Base-by-base conservation (phyloP, 1,140 invertebrate genomes). In the Danaus plexippus region DNA sequence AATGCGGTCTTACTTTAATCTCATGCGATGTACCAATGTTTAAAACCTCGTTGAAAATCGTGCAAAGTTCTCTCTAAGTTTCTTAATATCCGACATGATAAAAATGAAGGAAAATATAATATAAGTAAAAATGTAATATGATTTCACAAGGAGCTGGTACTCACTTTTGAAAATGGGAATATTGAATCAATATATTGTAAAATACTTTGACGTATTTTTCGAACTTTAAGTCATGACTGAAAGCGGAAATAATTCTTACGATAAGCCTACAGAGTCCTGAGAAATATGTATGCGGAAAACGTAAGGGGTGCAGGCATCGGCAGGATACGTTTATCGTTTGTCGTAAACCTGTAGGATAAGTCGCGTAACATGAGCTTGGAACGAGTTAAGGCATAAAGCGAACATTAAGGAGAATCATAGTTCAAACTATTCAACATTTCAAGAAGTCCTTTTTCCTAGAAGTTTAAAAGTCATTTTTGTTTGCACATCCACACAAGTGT, bases 1-100 rank as follows among this genome's bases (percentile, higher is more conserved):
- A 81, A 81, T 76, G 81, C 73, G 66, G 70, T 73, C 67, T 79
- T 75, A 81, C 76, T 84, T 79, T 84, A 80, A 82, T 77, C 79
- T 76, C 71, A 63, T 65, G 67, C 59, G 48, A 55, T 51, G 18
- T 43, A 59, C 57, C 13, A 15, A 57, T 61, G 15, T 62, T 59
- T 53, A 49, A 32, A 32, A 32, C 22, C 54, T 57, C 51, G 47
- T 57, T 55, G 49, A 48, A 48, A 56, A 61, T 44, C 10, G 44
- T 49, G 9, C 40, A 51, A 51, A 51, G 32, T 51, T 51, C 12
- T 32, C 43, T 45, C 43, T 12, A 47, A 47, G 52, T 32, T 32
- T 32, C 22, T 32, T 32, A 45, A 46, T 46, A 46, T 13, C 52
- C 52, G 15, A 32, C 2, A 32, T 32, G 7, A 32, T 32, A 32